Evolutionary conservation across 1,140 invertebrate genomes (phyloP), one percentile per base, ranked within the genome.

Genomic region (Dolichoris vasculosae): DNA sequence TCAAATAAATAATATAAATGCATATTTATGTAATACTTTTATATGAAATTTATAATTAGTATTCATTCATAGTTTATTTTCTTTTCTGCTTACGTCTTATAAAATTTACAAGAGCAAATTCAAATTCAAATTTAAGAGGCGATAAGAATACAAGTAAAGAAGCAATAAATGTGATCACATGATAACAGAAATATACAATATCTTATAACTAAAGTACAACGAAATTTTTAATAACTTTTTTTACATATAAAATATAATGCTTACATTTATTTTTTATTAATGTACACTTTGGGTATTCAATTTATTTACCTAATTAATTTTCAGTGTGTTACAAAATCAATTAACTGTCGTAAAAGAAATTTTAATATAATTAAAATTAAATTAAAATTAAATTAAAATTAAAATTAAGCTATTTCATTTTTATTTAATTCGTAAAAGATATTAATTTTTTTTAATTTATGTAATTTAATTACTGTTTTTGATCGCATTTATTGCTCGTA

Each of bases 41-140:
- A 13, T 59, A 59, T 23, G 17, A n/a, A n/a, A n/a, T 59, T 59
- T 59, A 20, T 59, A 23, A 17, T 20, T 3, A 59, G 23, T 59
- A 23, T 13, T 20, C 23, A 4, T 59, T 55, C n/a, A 78, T 55
- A 35, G 8, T 67, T 67, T 67, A 32, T 67, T 8, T 67, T 67
- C 8, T 23, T 67, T 67, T 67, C 13, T 67, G 4, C 7, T 30
- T 59, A 78, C 40, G 30, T 46, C 43, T 78, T 51, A 59, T 83
- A 51, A 88, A 87, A 87, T 88, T 86, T 86, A 77, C 79, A 55
- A 79, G 82, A 77, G 73, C 40, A 46, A 32, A 77, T 64, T 77
- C 55, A 13, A 38, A 83, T 75, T 38, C n/a, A 13, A 38, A 83
- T 75, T 38, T 17, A 76, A 76, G 38, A 76, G 80, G 38, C 32